A percentile compares a stretch with the other conserved stretches of the same genome.
Evolutionary conservation across 2,888 invertebrate species (phyloP).

Genomic region (Gryllus longicercus): DNA sequence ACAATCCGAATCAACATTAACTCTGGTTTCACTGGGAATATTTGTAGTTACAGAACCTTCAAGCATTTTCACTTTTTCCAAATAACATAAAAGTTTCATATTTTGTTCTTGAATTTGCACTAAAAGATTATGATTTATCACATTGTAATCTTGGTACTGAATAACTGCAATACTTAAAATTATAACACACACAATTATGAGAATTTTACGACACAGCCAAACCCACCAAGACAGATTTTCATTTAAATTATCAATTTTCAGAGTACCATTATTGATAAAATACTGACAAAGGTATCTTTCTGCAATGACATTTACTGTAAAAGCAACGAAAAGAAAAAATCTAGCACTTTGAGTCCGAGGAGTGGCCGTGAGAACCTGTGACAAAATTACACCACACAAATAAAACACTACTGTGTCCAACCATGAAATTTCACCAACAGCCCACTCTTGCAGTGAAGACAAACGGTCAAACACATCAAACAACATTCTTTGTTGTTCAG

Average conservation of each 20-base stretch:
- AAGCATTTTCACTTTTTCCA: constrained; percentile 19
- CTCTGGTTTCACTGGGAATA: background rate
- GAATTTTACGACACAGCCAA: constrained; percentile 50
- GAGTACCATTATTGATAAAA: constrained; percentile 39
- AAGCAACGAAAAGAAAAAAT: constrained; percentile 53
- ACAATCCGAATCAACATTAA: background rate
- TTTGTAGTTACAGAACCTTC: background rate
- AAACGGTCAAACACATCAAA: constrained; percentile 56
- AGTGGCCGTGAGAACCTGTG: constrained; percentile 57
- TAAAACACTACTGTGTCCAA: constrained; percentile 62
- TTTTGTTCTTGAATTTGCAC: constrained; percentile 48
- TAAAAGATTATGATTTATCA: constrained; percentile 49
- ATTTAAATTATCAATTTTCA: constrained; percentile 42
- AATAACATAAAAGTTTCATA: constrained; percentile 33
- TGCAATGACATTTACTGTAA: constrained; percentile 51
- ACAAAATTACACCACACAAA: constrained; percentile 50
- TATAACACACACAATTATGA: constrained; percentile 43
- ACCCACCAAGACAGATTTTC: constrained; percentile 47
- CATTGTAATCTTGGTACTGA: constrained; percentile 48
- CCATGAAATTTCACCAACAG: constrained; percentile 62
- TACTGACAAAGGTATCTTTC: constrained; percentile 47
- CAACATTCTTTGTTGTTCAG: constrained; percentile 56
- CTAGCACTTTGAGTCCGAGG: constrained; percentile 55
- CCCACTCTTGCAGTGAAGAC: constrained; percentile 56
- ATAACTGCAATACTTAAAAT: constrained; percentile 45